Conservation (phyloP, 2,797 vertebrate genomes). For the Cheirogaleus major region DNA sequence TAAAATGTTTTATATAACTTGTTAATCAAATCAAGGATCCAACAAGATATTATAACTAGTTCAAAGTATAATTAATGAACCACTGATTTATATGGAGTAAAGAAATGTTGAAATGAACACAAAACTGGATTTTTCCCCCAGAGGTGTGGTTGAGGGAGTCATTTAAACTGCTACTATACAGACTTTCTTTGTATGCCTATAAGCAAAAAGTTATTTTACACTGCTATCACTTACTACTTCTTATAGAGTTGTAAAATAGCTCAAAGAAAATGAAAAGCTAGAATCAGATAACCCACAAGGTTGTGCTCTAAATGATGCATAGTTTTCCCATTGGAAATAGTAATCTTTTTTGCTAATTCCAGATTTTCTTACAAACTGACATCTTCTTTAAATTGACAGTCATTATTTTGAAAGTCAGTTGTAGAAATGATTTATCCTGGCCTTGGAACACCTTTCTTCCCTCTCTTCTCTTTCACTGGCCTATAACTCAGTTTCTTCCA, state of each 20-base stretch:
- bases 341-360: background rate
- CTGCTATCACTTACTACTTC: background rate
- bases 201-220: background rate
- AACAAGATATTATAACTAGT: background rate
- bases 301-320: background rate
- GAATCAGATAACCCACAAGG: background rate
- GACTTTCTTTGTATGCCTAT: slow-evolving; percentile 11
- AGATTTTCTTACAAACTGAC: background rate
- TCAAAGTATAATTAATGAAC: slow-evolving; percentile 33
- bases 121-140: background rate
- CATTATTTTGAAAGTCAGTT: slow-evolving; percentile 8
- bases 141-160: background rate
- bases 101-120: slow-evolving; percentile 34
- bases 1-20: slow-evolving; percentile 41
- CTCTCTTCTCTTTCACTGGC: background rate
- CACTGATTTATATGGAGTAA: background rate
- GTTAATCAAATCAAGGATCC: slow-evolving; percentile 1
- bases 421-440: slow-evolving; percentile 28
- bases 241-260: background rate
- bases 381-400: background rate
- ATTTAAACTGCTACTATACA: background rate
- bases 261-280: background rate
- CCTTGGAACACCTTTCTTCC: background rate
- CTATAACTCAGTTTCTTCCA: background rate
- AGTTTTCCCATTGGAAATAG: background rate